Percentiles rank a stretch among this genome's conserved stretches.
These are phyloP conservation scores for Coturnix japonica DNA, from an alignment of 2,113 vertebrate species.

Conservation along the genomic window DNA sequence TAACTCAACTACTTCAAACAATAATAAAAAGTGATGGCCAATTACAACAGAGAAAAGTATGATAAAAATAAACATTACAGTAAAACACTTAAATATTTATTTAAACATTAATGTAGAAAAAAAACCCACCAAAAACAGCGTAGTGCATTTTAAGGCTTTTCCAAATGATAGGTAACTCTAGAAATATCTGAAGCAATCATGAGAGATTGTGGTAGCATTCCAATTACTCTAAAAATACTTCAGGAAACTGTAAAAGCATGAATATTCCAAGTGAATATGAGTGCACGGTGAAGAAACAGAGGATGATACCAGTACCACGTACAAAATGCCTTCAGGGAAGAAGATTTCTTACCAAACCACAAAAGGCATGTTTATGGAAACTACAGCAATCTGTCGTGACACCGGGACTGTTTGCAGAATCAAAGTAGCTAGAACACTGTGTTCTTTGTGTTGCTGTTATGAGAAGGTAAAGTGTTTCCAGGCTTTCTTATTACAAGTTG, in stretches of 20 bases:
- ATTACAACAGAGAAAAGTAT: conserved; percentile 1
- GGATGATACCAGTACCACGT: background rate
- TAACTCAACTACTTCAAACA: conserved; percentile 5
- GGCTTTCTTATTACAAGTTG: background rate
- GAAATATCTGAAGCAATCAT: background rate
- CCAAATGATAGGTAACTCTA: background rate
- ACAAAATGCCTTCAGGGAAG: conserved; percentile 31
- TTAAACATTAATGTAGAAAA: conserved; percentile 13
- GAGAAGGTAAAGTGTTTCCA: conserved; percentile 6
- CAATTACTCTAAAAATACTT: conserved; percentile 14
- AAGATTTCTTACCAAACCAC: conserved; percentile 41
- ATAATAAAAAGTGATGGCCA: background rate
- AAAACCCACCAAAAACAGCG: background rate
- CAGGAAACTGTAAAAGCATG: background rate
- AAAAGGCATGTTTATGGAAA: conserved; percentile 53
- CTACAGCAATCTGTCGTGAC: conserved; percentile 23
- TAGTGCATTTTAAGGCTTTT: background rate
- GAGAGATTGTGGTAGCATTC: background rate
- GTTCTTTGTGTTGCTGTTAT: conserved; percentile 22
- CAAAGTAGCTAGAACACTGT: conserved; percentile 33
- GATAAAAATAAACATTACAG: background rate
- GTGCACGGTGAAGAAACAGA: background rate
- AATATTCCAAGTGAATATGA: background rate
- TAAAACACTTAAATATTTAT: conserved; percentile 33
- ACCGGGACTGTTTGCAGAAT: conserved; percentile 19